Percentiles rank a stretch among this genome's conserved stretches.
Conservation (phyloP, 2,888 invertebrate genomes). For the Eilema sororculum region DNA sequence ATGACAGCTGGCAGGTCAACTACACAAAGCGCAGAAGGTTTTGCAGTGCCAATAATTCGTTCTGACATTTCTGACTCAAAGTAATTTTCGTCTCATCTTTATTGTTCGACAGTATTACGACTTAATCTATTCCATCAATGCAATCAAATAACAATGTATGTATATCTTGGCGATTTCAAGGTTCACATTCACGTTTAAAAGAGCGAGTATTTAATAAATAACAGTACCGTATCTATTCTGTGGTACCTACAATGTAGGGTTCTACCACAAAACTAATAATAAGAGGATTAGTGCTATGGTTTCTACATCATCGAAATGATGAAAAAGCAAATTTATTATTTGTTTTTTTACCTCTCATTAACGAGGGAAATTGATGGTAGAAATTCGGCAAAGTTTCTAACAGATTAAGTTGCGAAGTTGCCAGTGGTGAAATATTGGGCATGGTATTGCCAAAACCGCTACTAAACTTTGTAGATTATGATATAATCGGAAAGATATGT, state of each 20-base stretch:
- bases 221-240: not conserved
- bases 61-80: not conserved
- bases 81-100: not conserved
- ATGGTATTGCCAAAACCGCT: not conserved
- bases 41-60: not conserved
- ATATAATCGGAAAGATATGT: constrained; percentile 44
- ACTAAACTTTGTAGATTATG: constrained; percentile 3
- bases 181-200: not conserved
- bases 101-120: not conserved
- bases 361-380: not conserved
- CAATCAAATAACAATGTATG: not conserved
- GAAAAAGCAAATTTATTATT: not conserved
- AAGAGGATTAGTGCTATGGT: too few relatives aligned
- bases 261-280: not conserved
- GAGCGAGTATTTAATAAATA: not conserved
- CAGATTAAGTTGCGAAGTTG: not conserved
- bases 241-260: not conserved
- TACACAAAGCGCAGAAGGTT: not conserved
- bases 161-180: not conserved
- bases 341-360: not conserved
- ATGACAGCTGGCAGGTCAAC: not conserved
- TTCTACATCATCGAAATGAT: not conserved
- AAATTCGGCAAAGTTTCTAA: not conserved
- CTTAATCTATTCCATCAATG: not conserved
- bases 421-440: not conserved